Evolutionary conservation across 2,797 vertebrate species (phyloP).

Genomic region (Myioborus miniatus): DNA sequence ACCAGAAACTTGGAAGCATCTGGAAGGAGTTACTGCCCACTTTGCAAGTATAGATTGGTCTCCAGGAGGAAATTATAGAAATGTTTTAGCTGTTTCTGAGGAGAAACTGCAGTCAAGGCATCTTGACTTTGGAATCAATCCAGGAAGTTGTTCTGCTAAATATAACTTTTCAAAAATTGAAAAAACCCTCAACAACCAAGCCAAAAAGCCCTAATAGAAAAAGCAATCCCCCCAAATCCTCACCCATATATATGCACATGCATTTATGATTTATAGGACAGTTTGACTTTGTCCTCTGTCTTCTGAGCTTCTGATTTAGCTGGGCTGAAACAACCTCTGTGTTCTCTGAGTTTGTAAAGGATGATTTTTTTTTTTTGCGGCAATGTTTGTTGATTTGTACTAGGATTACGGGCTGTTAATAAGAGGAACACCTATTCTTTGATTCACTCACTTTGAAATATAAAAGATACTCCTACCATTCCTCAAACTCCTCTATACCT

Average conservation of each 20-base stretch:
- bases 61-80: not conserved
- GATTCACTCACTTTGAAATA: not conserved
- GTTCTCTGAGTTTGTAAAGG: not conserved
- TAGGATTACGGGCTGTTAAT: not conserved
- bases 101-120: not conserved
- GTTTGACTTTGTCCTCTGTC: not conserved
- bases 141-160: not conserved
- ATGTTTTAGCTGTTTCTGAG: not conserved
- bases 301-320: not conserved
- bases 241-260: rapidly evolving
- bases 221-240: not conserved
- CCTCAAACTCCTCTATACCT: not conserved
- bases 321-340: not conserved
- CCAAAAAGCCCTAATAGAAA: not conserved
- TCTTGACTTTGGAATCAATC: not conserved
- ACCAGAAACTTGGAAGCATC: not conserved
- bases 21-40: not conserved
- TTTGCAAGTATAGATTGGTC: not conserved
- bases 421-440: not conserved
- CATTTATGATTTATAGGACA: not conserved
- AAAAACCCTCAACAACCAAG: not conserved
- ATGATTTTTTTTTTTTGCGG: not conserved
- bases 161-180: not conserved
- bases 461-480: not conserved
- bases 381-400: not conserved